Evolutionary conservation across 2,113 vertebrate species (phyloP).

Genomic region (Origma solitaria): DNA sequence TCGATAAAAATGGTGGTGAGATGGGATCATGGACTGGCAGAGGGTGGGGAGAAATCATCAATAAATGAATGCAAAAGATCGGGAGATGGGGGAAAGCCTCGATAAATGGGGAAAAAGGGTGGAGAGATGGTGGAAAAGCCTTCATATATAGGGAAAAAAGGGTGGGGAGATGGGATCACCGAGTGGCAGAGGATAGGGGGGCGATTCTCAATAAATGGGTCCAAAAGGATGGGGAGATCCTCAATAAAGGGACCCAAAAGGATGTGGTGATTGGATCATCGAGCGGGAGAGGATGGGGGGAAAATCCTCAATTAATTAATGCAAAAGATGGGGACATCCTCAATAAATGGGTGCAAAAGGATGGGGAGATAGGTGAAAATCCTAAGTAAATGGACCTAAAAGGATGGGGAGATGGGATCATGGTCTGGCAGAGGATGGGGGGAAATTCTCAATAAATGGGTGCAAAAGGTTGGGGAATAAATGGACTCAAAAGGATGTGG

Average conservation of each 20-base stretch:
- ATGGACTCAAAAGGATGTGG: neutral
- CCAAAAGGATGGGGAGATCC: too few relatives aligned
- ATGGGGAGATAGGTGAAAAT: neutral
- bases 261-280: accelerated
- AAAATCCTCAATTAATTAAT: too few relatives aligned
- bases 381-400: neutral
- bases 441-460: neutral
- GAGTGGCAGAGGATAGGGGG: neutral
- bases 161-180: neutral
- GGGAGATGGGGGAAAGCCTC: neutral
- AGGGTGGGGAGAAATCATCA: too few relatives aligned
- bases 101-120: neutral
- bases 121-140: neutral
- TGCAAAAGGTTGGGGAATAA: neutral
- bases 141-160: neutral
- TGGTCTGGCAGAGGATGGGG: accelerated
- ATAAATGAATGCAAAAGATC: neutral
- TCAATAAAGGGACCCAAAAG: neutral
- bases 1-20: too few relatives aligned
- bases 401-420: accelerated
- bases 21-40: too few relatives aligned
- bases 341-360: neutral
- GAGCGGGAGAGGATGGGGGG: neutral
- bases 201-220: too few relatives aligned
- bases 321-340: too few relatives aligned